Evolutionary conservation across 2,113 vertebrate species (phyloP).

Genomic region (Ivindomyrus marchei): DNA sequence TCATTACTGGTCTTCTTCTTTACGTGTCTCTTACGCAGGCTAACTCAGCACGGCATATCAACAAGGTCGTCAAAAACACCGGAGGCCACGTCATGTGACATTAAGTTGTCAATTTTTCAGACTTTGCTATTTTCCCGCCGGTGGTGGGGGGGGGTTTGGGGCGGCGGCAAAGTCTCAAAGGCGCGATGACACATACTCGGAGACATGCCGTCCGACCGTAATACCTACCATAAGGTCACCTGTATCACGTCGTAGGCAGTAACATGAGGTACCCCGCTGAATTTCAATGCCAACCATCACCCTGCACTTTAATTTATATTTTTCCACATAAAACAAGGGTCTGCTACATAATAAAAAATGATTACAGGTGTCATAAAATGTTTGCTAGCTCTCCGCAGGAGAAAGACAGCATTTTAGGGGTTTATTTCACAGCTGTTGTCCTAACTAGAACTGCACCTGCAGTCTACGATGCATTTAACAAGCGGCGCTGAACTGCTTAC

Average conservation of each 20-base stretch:
- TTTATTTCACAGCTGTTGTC: conserved; percentile 8
- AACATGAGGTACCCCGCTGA: background rate
- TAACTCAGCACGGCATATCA: conserved; percentile 34
- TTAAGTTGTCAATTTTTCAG: conserved; percentile 38
- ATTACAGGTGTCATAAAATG: background rate
- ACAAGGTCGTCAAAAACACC: conserved; percentile 27
- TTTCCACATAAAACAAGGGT: background rate
- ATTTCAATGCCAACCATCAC: background rate
- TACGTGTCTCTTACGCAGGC: conserved; percentile 7
- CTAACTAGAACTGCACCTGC: background rate
- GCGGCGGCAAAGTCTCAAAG: background rate
- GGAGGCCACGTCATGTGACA: conserved; percentile 36
- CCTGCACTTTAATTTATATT: background rate
- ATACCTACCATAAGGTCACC: background rate
- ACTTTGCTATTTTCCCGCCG: conserved; percentile 40
- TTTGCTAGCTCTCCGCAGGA: background rate
- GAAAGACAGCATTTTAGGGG: background rate
- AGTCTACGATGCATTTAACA: background rate
- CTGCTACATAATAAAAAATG: background rate
- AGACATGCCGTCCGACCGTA: background rate
- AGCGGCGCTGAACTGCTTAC: background rate
- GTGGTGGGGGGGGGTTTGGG: background rate
- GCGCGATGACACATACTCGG: background rate
- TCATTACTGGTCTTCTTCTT: background rate
- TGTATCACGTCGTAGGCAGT: background rate